These are phyloP conservation scores for Galago senegalensis DNA, from an alignment of 2,797 vertebrate species.

Conservation along the genomic window DNA sequence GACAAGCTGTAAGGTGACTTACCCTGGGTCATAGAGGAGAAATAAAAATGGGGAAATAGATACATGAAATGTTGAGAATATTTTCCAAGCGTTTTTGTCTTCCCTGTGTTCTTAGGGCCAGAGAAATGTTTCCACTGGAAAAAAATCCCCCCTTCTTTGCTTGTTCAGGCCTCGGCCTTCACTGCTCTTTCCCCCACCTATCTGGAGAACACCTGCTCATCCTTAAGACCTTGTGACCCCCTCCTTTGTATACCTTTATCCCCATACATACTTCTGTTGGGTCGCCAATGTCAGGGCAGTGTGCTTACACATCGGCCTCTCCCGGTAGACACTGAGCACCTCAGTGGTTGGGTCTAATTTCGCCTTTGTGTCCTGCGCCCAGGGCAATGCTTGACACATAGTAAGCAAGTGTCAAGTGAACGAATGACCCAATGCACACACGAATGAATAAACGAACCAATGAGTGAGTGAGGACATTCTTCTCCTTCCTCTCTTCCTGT, in stretches of 20 bases:
- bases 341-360: neutral
- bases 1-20: neutral
- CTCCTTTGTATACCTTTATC: neutral
- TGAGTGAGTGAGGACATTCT: neutral
- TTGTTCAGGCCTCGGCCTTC: neutral
- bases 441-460: neutral
- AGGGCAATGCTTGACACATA: neutral
- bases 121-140: neutral
- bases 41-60: neutral
- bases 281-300: neutral
- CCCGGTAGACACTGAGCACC: neutral
- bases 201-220: neutral
- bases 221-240: neutral
- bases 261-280: neutral
- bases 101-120: neutral
- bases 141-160: neutral
- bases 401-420: neutral
- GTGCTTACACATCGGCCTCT: neutral
- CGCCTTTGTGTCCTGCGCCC: neutral
- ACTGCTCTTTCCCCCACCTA: neutral
- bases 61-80: neutral
- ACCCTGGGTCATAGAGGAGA: neutral
- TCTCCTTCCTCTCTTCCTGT: neutral
- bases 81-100: neutral
- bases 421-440: rapidly evolving